These are phyloP conservation scores for Caenorhabditis wallacei DNA, from an alignment of 2,888 invertebrate species.

Conservation along the genomic window DNA sequence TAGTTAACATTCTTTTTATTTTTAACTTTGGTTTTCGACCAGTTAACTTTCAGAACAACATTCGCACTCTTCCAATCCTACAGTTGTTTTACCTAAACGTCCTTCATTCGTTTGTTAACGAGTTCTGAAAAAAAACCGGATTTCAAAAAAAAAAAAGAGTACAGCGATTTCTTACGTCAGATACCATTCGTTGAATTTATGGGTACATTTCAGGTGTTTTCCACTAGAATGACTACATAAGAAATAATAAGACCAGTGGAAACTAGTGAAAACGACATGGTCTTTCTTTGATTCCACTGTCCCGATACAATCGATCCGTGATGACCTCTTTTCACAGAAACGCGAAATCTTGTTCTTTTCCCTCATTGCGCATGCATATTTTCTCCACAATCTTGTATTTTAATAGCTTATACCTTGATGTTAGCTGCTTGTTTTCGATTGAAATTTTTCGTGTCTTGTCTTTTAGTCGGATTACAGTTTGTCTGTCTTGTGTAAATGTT, in stretches of 20 bases:
- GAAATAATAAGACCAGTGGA: conserved; percentile 35
- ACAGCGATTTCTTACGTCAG: conserved; percentile 1
- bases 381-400: background rate
- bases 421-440: conserved; percentile 17
- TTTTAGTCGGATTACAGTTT: conserved; percentile 30
- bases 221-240: conserved; percentile 12
- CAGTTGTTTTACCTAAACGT: background rate
- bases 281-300: conserved; percentile 25
- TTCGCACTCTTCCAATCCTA: background rate
- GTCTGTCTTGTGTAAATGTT: conserved; percentile 8
- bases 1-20: background rate
- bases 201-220: background rate
- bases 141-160: conserved; percentile 44
- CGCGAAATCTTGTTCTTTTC: conserved; percentile 39
- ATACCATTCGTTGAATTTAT: conserved; percentile 11
- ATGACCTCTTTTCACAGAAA: conserved; percentile 56
- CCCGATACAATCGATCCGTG: conserved; percentile 63
- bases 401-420: conserved; percentile 7
- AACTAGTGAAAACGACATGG: conserved; percentile 34
- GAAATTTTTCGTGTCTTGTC: conserved; percentile 19
- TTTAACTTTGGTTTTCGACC: conserved; percentile 1
- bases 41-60: conserved; percentile 8
- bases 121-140: conserved; percentile 52
- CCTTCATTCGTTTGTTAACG: conserved; percentile 22
- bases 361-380: conserved; percentile 23